A percentile compares a stretch with the other conserved stretches of the same genome.
Evolutionary conservation across 2,888 invertebrate species (phyloP).

Genomic region (Amphimallon solstitiale): DNA sequence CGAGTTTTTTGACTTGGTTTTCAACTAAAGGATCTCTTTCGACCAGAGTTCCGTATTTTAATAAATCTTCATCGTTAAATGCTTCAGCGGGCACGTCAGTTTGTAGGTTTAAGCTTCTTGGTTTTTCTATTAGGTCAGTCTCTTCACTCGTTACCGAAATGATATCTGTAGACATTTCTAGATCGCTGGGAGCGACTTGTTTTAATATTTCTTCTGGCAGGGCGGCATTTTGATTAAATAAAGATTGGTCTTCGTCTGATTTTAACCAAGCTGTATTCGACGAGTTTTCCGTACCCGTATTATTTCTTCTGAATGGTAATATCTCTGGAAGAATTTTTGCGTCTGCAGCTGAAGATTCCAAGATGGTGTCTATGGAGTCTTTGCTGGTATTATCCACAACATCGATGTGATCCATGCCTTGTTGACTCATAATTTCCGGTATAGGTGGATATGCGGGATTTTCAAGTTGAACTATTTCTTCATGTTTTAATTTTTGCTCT

Average conservation of each 20-base stretch:
- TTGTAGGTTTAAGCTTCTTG: background rate
- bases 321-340: conserved; percentile 57
- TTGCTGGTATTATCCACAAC: conserved; percentile 25
- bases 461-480: conserved; percentile 36
- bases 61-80: conserved; percentile 26
- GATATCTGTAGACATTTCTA: conserved; percentile 36
- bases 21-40: conserved; percentile 43
- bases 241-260: conserved; percentile 30
- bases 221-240: conserved; percentile 51
- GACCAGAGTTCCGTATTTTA: conserved; percentile 38
- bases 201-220: conserved; percentile 53
- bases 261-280: conserved; percentile 57
- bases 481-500: conserved; percentile 34
- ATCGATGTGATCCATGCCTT: conserved; percentile 43
- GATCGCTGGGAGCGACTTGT: conserved; percentile 51
- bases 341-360: conserved; percentile 18
- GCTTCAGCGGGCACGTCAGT: conserved; percentile 6
- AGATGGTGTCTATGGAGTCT: background rate
- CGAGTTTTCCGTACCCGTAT: conserved; percentile 48
- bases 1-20: conserved; percentile 41
- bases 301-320: conserved; percentile 52
- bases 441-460: conserved; percentile 68
- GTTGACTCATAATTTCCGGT: conserved; percentile 64
- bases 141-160: conserved; percentile 10
- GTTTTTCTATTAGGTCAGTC: conserved; percentile 3